Conservation (phyloP, 2,797 vertebrate species). For the Enteromius viviparus region DNA sequence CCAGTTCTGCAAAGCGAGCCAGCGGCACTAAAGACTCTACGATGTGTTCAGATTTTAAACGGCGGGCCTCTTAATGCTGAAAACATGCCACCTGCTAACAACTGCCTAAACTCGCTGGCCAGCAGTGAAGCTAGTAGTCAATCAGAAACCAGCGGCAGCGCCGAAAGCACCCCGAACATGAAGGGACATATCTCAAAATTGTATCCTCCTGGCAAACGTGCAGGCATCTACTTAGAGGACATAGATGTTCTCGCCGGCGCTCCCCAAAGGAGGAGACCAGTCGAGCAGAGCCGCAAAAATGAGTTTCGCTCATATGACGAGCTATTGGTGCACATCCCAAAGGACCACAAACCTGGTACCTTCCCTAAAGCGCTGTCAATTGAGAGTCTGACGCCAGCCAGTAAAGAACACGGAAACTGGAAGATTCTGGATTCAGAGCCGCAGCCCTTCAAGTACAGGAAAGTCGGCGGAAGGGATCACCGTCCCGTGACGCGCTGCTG, state of each 20-base stretch:
- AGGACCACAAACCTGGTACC: constrained; percentile 97
- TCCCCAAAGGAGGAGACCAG: constrained; percentile 50
- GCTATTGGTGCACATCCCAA: constrained; percentile 92
- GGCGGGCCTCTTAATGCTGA: constrained; percentile 70
- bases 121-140: constrained; percentile 84
- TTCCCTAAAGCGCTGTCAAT: constrained; percentile 98
- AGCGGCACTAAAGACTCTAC: constrained; percentile 79
- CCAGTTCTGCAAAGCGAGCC: constrained; percentile 87
- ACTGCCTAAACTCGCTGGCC: constrained; percentile 62
- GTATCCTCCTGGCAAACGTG: constrained; percentile 76
- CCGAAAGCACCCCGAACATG: constrained; percentile 79
- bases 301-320: constrained; percentile 94
- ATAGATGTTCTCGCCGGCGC: constrained; percentile 75
- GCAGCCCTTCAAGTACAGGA: constrained; percentile 51
- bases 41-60: constrained; percentile 82
- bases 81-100: constrained; percentile 38
- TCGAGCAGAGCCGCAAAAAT: constrained; percentile 81
- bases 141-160: constrained; percentile 75
- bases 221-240: constrained; percentile 95
- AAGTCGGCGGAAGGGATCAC: constrained; percentile 72
- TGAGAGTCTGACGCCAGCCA: constrained; percentile 89
- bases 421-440: constrained; percentile 58
- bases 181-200: constrained; percentile 80
- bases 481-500: constrained; percentile 80
- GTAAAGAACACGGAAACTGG: constrained; percentile 56